Evolutionary conservation across 2,888 invertebrate species (phyloP).

Genomic region (Lasioglossum morio): DNA sequence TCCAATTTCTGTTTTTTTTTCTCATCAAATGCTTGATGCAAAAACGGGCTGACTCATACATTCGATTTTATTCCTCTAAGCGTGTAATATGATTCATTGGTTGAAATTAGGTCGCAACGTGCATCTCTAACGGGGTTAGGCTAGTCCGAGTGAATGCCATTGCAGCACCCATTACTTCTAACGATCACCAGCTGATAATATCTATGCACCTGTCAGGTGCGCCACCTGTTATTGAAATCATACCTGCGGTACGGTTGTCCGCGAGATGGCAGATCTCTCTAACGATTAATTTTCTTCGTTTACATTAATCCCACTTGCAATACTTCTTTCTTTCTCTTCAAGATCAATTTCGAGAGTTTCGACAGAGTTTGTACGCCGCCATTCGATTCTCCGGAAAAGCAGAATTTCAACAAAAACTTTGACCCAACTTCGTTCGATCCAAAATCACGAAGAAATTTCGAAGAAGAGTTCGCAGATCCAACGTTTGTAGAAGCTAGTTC

Average conservation of each 20-base stretch:
- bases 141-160: slow-evolving; percentile 44
- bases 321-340: background rate
- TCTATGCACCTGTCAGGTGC: slow-evolving; percentile 58
- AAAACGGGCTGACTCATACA: background rate
- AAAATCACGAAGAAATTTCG: background rate
- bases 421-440: background rate
- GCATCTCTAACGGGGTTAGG: slow-evolving; percentile 39
- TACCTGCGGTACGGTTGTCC: slow-evolving; percentile 26
- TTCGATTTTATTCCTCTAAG: slow-evolving; percentile 28
- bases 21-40: background rate
- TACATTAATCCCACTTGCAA: background rate
- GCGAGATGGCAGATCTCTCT: slow-evolving; percentile 48
- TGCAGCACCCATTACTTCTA: slow-evolving; percentile 44
- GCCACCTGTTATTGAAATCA: slow-evolving; percentile 66
- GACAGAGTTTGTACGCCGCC: background rate
- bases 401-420: background rate
- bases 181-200: slow-evolving; percentile 61
- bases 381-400: background rate
- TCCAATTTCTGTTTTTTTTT: background rate
- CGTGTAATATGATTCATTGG: slow-evolving; percentile 53
- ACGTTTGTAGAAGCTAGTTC: background rate
- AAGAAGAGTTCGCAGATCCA: background rate
- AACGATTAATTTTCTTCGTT: slow-evolving; percentile 40
- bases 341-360: background rate
- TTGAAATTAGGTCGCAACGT: slow-evolving; percentile 57